phyloP scores from a whole-genome alignment of 2,888 invertebrate species.

The Diarsia mendica region DNA sequence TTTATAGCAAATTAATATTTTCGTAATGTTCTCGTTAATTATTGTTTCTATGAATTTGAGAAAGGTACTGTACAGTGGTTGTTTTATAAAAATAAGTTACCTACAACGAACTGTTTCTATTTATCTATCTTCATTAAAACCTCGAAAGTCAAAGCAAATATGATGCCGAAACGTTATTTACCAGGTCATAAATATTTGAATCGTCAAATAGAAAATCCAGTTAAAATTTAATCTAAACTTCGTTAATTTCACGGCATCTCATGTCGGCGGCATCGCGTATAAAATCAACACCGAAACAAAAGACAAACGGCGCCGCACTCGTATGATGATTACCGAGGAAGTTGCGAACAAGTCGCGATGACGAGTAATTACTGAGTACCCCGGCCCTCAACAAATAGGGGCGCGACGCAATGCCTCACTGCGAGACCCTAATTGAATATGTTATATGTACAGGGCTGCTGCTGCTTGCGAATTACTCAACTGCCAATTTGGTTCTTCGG shows the following conservation, averaged over 20 bases:
- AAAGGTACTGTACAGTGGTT: not conserved
- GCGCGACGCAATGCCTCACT: conserved; percentile 60
- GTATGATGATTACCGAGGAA: conserved; percentile 38
- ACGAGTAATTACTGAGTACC: conserved; percentile 62
- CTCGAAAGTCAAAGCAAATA: not conserved
- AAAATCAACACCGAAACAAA: conserved; percentile 53
- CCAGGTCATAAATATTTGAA: not conserved
- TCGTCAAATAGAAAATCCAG: not conserved
- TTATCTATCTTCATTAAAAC: not conserved
- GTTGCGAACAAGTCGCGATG: conserved; percentile 54
- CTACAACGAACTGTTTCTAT: not conserved
- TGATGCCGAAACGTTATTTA: not conserved
- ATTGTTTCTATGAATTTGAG: not conserved
- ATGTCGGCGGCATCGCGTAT: conserved; percentile 1
- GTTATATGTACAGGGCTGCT: conserved; percentile 52
- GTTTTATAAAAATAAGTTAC: not conserved
- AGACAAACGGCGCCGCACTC: conserved; percentile 42
- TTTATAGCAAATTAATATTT: not conserved
- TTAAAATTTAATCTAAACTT: conserved; percentile 12
- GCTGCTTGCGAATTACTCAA: not conserved
- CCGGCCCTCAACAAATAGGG: conserved; percentile 61
- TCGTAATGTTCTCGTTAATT: not conserved
- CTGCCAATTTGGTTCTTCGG: not conserved
- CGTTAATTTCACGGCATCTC: not conserved
- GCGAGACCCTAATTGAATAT: conserved; percentile 62